Evolutionary conservation across 2,797 vertebrate species (phyloP).

Genomic region (Telmatherina bonti): DNA sequence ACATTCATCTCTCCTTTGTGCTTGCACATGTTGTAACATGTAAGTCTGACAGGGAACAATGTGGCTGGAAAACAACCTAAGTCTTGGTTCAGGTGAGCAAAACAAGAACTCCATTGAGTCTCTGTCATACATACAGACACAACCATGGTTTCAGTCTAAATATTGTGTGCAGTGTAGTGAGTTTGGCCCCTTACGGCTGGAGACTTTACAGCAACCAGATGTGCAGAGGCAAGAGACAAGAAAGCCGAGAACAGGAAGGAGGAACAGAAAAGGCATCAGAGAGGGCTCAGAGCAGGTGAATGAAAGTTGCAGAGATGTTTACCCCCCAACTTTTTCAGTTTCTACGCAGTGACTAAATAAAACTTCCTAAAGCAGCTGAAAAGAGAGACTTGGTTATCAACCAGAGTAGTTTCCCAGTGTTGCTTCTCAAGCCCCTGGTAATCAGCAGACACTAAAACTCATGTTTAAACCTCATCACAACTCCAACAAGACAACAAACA

Average conservation of each 20-base stretch:
- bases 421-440: conserved; percentile 27
- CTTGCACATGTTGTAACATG: conserved; percentile 41
- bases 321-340: neutral
- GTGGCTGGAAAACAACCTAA: conserved; percentile 3
- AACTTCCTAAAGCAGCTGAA: conserved; percentile 45
- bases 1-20: conserved; percentile 2
- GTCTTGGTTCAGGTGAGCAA: conserved; percentile 22
- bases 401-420: conserved; percentile 21
- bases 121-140: conserved; percentile 31
- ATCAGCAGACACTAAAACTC: conserved; percentile 30
- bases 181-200: conserved; percentile 25
- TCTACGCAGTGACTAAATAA: conserved; percentile 3
- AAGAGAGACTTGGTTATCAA: conserved; percentile 22
- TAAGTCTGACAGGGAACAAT: conserved; percentile 22
- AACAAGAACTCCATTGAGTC: conserved; percentile 49
- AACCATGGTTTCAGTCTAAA: conserved; percentile 62
- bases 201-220: conserved; percentile 40
- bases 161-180: conserved; percentile 47
- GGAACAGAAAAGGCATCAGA: conserved; percentile 14
- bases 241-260: conserved; percentile 2
- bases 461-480: conserved; percentile 42
- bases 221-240: conserved; percentile 19
- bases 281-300: conserved; percentile 6
- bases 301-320: conserved; percentile 13
- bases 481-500: conserved; percentile 65